Evolutionary conservation across 2,888 invertebrate genomes (phyloP).

Genomic region (Stictocephala bisonia): DNA sequence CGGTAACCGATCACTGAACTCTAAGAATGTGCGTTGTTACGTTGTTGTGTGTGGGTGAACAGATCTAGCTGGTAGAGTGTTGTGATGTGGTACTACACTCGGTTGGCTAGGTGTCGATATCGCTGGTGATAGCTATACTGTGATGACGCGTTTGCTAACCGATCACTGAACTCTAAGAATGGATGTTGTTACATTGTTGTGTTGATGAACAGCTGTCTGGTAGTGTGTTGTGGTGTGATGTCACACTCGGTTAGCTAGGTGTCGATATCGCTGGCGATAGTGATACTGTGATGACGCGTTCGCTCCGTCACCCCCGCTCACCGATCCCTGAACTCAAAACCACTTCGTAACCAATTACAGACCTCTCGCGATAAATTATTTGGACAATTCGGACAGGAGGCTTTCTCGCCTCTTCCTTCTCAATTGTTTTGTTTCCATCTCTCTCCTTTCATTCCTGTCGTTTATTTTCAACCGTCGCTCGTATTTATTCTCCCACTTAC

Average conservation of each 20-base stretch:
- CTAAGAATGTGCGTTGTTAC: too few species aligned
- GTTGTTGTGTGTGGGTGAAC: too few species aligned
- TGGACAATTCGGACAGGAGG: conserved; percentile 26
- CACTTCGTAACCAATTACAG: too few species aligned
- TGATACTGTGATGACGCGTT: too few species aligned
- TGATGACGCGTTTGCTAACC: too few species aligned
- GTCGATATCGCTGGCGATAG: conserved; percentile 7
- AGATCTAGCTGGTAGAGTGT: too few species aligned
- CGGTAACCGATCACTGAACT: background rate
- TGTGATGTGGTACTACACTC: too few species aligned
- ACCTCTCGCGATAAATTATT: conserved; percentile 37
- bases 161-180: too few species aligned
- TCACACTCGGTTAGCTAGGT: background rate
- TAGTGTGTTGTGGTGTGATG: conserved; percentile 3
- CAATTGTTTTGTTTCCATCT: background rate
- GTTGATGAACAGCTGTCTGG: background rate
- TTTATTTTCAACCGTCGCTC: conserved; percentile 22
- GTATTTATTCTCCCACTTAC: conserved; percentile 39
- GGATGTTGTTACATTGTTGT: background rate
- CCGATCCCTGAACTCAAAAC: background rate
- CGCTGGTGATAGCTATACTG: too few species aligned
- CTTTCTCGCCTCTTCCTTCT: conserved; percentile 6
- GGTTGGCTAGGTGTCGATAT: too few species aligned
- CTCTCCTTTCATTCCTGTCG: conserved; percentile 16
- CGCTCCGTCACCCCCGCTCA: conserved; percentile 12